Evolutionary conservation across 2,113 vertebrate genomes (phyloP).

Genomic region (Nyctibius bracteatus): DNA sequence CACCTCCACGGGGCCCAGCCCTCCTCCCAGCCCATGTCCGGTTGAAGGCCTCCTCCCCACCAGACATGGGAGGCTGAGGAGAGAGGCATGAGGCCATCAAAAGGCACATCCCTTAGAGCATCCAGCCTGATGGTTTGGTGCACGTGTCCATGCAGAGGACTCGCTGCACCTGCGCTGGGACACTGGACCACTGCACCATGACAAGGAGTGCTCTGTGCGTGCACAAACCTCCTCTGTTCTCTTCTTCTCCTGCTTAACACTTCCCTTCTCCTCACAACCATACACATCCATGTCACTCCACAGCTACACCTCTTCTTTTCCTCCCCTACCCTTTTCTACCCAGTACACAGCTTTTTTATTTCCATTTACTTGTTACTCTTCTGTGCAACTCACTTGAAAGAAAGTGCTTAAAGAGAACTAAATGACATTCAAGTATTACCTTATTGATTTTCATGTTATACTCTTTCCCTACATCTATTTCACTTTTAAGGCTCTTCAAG

Average conservation of each 20-base stretch:
- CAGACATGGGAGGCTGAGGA: rapidly evolving
- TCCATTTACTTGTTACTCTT: not conserved
- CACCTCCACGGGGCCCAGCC: rapidly evolving
- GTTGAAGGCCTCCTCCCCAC: not conserved
- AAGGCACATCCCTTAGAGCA: rapidly evolving
- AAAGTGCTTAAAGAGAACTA: not conserved
- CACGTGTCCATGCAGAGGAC: not conserved
- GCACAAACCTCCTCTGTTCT: not conserved
- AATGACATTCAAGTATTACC: not conserved
- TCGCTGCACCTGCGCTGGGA: rapidly evolving
- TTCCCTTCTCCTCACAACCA: not conserved
- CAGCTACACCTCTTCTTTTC: not conserved
- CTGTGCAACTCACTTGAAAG: not conserved
- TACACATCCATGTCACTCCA: not conserved
- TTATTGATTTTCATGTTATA: not conserved
- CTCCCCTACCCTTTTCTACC: not conserved
- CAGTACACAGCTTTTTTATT: not conserved
- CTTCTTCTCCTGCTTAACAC: not conserved
- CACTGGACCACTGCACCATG: rapidly evolving
- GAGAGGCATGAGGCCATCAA: rapidly evolving
- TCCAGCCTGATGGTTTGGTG: not conserved
- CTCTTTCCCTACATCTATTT: not conserved
- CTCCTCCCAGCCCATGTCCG: rapidly evolving
- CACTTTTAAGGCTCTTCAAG: not conserved
- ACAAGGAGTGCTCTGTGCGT: rapidly evolving